phyloP scores from a whole-genome alignment of 2,113 vertebrate species.

The Progne subis region DNA sequence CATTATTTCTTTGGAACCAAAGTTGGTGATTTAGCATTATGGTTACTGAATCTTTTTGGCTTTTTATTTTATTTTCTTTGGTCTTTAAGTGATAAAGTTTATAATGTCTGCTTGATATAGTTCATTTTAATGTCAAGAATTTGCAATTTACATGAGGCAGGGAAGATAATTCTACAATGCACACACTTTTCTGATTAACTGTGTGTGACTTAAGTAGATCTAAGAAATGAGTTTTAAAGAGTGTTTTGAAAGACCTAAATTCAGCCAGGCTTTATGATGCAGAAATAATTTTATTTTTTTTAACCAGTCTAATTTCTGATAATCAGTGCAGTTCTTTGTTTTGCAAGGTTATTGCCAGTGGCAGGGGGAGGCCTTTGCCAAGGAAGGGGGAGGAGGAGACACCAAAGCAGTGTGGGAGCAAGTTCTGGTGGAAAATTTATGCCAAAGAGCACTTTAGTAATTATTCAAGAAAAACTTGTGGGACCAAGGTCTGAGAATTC shows the following conservation, averaged over 20 bases:
- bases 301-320: not conserved
- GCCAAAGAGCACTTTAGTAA: not conserved
- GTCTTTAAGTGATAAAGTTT: slow-evolving; percentile 52
- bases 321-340: not conserved
- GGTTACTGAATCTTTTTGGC: not conserved
- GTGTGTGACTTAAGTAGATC: slow-evolving; percentile 65
- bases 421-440: not conserved
- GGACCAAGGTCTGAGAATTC: not conserved
- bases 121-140: slow-evolving; percentile 57
- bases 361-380: not conserved
- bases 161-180: slow-evolving; percentile 62
- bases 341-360: not conserved
- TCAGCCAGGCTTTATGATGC: slow-evolving; percentile 13
- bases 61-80: slow-evolving; percentile 45
- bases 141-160: slow-evolving; percentile 60
- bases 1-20: slow-evolving; percentile 26
- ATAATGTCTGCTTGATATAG: slow-evolving; percentile 23
- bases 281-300: not conserved
- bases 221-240: slow-evolving; percentile 55
- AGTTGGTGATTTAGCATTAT: slow-evolving; percentile 22
- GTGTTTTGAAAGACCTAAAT: slow-evolving; percentile 52
- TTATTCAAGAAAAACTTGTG: not conserved
- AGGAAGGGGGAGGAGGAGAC: not conserved
- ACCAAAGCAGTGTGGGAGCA: not conserved
- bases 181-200: slow-evolving; percentile 63